phyloP scores from a whole-genome alignment of 2,113 vertebrate species.

The Cebidichthys violaceus region DNA sequence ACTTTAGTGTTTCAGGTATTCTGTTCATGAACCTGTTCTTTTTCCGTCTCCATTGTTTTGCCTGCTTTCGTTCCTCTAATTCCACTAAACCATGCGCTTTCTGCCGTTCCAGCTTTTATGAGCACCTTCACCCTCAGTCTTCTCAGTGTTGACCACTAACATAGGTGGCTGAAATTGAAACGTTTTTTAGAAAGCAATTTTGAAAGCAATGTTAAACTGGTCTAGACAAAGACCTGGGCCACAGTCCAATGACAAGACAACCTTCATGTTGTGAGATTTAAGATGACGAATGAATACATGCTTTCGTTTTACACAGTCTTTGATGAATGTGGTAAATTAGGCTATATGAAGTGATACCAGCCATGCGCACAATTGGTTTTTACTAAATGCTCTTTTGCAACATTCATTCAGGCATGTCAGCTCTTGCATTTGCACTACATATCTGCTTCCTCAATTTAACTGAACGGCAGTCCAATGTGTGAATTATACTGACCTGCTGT shows the following conservation, averaged over 20 bases:
- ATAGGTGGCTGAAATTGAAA: neutral
- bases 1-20: constrained; percentile 10
- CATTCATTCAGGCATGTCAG: neutral
- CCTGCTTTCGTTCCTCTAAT: neutral
- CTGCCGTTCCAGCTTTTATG: neutral
- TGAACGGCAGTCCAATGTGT: neutral
- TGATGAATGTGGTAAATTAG: neutral
- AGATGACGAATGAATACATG: neutral
- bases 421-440: neutral
- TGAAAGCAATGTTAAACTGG: neutral
- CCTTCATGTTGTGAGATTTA: neutral
- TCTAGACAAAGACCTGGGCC: neutral
- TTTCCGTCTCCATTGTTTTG: constrained; percentile 7
- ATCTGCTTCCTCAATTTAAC: neutral
- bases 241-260: neutral
- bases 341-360: neutral
- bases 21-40: neutral
- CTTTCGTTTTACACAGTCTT: neutral
- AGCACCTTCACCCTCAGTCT: neutral
- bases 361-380: neutral
- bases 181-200: neutral
- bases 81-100: neutral
- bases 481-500: neutral
- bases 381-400: neutral
- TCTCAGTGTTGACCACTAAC: neutral